A percentile compares a stretch with the other conserved stretches of the same genome.
Evolutionary conservation across 2,113 vertebrate species (phyloP).

Genomic region (Onychostruthus taczanowskii): DNA sequence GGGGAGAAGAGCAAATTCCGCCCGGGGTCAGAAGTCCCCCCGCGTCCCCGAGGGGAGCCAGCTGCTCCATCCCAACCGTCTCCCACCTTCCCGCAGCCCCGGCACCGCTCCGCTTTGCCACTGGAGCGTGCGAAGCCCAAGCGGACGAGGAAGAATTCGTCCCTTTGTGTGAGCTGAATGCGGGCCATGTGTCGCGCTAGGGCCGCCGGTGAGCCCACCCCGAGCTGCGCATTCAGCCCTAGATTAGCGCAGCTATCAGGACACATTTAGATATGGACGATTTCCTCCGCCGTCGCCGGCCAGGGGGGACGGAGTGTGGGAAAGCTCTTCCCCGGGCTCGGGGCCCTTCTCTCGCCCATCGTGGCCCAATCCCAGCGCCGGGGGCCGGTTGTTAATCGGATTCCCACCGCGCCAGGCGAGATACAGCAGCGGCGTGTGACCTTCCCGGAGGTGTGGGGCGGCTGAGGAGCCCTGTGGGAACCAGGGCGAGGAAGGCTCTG

Average conservation of each 20-base stretch:
- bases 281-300: slow-evolving; percentile 80
- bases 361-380: slow-evolving; percentile 32
- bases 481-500: slow-evolving; percentile 31
- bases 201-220: slow-evolving; percentile 80
- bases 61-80: slow-evolving; percentile 6
- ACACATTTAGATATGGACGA: slow-evolving; percentile 85
- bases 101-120: neutral
- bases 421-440: slow-evolving; percentile 57
- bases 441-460: slow-evolving; percentile 9
- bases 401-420: slow-evolving; percentile 46
- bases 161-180: slow-evolving; percentile 80
- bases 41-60: neutral
- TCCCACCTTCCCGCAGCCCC: neutral
- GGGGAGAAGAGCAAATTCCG: fast-evolving
- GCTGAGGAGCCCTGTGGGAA: slow-evolving; percentile 61
- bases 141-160: slow-evolving; percentile 66
- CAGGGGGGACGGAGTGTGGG: slow-evolving; percentile 78
- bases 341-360: slow-evolving; percentile 45
- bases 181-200: slow-evolving; percentile 84
- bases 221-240: slow-evolving; percentile 78
- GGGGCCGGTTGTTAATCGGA: slow-evolving; percentile 57
- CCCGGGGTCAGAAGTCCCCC: neutral
- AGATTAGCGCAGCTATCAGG: slow-evolving; percentile 84
- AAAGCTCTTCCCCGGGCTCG: slow-evolving; percentile 67
- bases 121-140: neutral